Evolutionary conservation across 2,113 vertebrate genomes (phyloP).

Genomic region (Chascanopsetta lugubris): DNA sequence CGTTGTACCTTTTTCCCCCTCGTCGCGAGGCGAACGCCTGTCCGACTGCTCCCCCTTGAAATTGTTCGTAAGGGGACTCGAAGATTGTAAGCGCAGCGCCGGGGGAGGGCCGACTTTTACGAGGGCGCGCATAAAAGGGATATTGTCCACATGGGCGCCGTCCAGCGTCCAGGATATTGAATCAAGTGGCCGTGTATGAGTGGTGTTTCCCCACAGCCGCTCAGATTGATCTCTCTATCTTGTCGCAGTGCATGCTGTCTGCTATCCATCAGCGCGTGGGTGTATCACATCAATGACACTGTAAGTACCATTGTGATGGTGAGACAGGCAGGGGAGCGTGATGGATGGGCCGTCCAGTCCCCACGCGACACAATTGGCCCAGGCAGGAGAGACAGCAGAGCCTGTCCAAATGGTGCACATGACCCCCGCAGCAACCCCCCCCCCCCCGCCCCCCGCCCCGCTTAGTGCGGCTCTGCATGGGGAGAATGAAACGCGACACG

Average conservation of each 20-base stretch:
- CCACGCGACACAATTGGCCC: slow-evolving; percentile 52
- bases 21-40: slow-evolving; percentile 12
- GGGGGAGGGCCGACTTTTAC: slow-evolving; percentile 54
- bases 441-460: too few relatives aligned
- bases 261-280: slow-evolving; percentile 70
- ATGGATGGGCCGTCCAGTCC: slow-evolving; percentile 67
- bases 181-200: slow-evolving; percentile 51
- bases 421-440: slow-evolving; percentile 54
- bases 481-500: slow-evolving; percentile 81
- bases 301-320: slow-evolving; percentile 64
- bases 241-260: slow-evolving; percentile 64
- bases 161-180: slow-evolving; percentile 48
- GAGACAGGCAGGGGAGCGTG: slow-evolving; percentile 64
- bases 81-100: slow-evolving; percentile 47
- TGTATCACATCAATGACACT: slow-evolving; percentile 63
- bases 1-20: slow-evolving; percentile 20
- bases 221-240: slow-evolving; percentile 73
- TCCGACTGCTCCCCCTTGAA: slow-evolving; percentile 37
- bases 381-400: slow-evolving; percentile 60
- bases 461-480: slow-evolving; percentile 69
- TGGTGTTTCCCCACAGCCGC: slow-evolving; percentile 42
- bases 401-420: slow-evolving; percentile 73
- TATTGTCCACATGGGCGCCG: slow-evolving; percentile 53
- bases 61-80: slow-evolving; percentile 48
- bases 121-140: slow-evolving; percentile 35